Base-by-base conservation (phyloP, 2,797 vertebrate species). In the Sebastes nivosus region DNA sequence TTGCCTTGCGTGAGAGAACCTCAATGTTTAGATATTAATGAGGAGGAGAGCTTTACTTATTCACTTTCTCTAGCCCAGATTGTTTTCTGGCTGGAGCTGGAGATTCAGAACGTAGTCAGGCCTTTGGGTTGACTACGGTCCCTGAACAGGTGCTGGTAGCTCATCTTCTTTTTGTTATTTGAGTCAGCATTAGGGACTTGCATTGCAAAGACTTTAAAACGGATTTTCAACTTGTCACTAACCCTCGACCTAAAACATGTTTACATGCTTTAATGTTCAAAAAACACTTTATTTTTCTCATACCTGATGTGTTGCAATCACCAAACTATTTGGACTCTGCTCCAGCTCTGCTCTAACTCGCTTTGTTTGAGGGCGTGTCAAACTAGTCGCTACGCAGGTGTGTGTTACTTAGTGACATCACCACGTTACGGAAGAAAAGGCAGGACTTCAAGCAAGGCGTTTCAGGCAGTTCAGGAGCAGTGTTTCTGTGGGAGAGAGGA, bases 11-110 rank as follows among this genome's bases (percentile, higher is more conserved):
- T 63, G n/a, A 79, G 67, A 54, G 22, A 25, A 38, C 50, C 50
- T 24, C 25, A 9, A 14, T 12, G 22, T 50, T 76, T 20, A 65
- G 59, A 79, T 69, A 86, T 88, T 74, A 77, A 85, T 72, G 61
- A 64, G 2, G 46, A n/a, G 2, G 42, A 72, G 30, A 29, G 25
- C 42, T 84, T 80, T 59, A 72, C 54, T 75, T 66, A 75, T 84
- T 86, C 42, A 32, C 22, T 52, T 58, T 76, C 60, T 59, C 24
- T n/a, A 32, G 46, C 30, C 13, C 29, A 69, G 74, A 59, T 20
- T 20, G 16, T 67, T 58, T 34, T 83, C 34, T 64, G 72, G 32
- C 50, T 61, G 52, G 6, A 70, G 30, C 32, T 36, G 38, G 7
- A 67, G 30, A 54, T 36, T 42, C 22, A 52, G 57, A 32, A 3